phyloP scores from a whole-genome alignment of 2,888 invertebrate genomes.

The Cremastinae sp. region DNA sequence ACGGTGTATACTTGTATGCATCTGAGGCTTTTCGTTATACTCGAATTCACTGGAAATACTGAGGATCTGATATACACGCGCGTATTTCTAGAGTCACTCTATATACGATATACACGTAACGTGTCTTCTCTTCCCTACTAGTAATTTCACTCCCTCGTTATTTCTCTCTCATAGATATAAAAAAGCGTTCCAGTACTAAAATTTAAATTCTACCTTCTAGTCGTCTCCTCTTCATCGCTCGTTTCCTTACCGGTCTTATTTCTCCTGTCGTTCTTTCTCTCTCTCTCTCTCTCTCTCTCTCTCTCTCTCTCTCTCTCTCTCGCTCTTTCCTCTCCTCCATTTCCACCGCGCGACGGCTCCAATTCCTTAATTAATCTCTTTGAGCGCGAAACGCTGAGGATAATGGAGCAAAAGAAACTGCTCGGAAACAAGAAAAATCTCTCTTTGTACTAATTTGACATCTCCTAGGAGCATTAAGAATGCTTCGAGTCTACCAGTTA shows the following conservation, averaged over 20 bases:
- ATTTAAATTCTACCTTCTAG: slow-evolving; percentile 33
- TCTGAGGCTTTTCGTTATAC: slow-evolving; percentile 41
- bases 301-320: too few relatives aligned
- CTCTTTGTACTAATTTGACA: slow-evolving; percentile 23
- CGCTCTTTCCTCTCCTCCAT: not conserved
- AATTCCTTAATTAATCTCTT: slow-evolving; percentile 40
- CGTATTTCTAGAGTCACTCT: not conserved
- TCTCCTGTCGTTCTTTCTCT: not conserved
- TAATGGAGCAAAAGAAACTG: slow-evolving; percentile 16
- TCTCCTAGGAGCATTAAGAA: not conserved
- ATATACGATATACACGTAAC: too few relatives aligned
- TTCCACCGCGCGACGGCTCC: not conserved
- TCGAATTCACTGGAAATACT: slow-evolving; percentile 50
- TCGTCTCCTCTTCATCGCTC: not conserved
- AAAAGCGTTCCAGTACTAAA: slow-evolving; percentile 19
- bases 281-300: too few relatives aligned
- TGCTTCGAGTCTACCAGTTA: not conserved
- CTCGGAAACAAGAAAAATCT: slow-evolving; percentile 8
- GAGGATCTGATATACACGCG: slow-evolving; percentile 20
- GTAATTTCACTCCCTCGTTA: slow-evolving; percentile 42
- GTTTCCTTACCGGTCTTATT: not conserved
- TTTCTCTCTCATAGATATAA: slow-evolving; percentile 25
- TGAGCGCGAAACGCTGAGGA: slow-evolving; percentile 4
- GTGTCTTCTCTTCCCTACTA: slow-evolving; percentile 1
- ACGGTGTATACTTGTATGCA: slow-evolving; percentile 43